A percentile compares a stretch with the other conserved stretches of the same genome.
phyloP scores from a whole-genome alignment of 2,113 vertebrate species.

The Motacilla tschutschensis region DNA sequence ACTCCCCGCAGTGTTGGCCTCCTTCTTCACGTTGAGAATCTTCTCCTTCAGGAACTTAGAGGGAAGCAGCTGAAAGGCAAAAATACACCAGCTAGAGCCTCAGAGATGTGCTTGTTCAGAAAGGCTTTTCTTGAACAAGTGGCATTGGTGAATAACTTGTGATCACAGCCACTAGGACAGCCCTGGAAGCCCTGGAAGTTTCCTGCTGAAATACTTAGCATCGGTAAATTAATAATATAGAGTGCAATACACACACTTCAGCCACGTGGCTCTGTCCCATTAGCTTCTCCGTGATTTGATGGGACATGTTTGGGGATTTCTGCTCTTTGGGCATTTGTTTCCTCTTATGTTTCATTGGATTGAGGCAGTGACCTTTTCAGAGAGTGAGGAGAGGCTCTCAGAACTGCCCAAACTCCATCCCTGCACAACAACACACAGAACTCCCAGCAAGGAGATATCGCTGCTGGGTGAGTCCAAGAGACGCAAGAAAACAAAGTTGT shows the following conservation, averaged over 20 bases:
- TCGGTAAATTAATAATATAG: neutral
- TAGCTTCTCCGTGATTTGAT: neutral
- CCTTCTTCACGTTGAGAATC: rapidly evolving
- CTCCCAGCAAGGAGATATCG: rapidly evolving
- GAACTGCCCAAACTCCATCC: neutral
- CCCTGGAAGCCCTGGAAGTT: neutral
- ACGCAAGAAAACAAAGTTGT: rapidly evolving
- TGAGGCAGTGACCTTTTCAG: neutral
- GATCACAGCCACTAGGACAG: neutral
- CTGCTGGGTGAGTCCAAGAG: neutral
- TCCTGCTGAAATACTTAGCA: neutral
- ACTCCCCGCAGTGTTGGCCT: neutral
- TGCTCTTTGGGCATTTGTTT: neutral
- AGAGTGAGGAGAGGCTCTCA: neutral
- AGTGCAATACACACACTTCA: neutral
- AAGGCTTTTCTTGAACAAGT: neutral
- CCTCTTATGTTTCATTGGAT: neutral
- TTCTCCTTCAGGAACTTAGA: neutral
- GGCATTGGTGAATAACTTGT: neutral
- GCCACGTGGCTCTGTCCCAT: neutral
- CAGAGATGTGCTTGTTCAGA: neutral
- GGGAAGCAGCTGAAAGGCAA: neutral
- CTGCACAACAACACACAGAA: neutral
- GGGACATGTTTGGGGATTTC: neutral
- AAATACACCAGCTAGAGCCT: neutral